These are phyloP conservation scores for Nesoenas mayeri DNA, from an alignment of 2,113 vertebrate genomes.

Conservation along the genomic window DNA sequence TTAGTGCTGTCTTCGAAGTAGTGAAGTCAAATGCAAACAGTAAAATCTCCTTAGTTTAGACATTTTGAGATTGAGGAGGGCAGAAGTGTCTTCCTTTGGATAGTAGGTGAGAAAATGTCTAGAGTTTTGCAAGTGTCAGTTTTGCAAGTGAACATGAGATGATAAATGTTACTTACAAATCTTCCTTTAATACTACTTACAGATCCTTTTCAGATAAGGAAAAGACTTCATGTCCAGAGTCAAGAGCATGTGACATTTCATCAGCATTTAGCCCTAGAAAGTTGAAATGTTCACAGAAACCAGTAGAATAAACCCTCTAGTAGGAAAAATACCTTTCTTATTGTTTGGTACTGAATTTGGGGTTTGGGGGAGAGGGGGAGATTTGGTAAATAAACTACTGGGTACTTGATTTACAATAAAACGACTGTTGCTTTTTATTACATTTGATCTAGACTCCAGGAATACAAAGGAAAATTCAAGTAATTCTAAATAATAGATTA, in stretches of 20 bases:
- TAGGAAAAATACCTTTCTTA: not conserved
- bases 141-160: not conserved
- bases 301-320: not conserved
- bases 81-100: not conserved
- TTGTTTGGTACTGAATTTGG: not conserved
- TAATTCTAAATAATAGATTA: not conserved
- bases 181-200: not conserved
- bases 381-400: not conserved
- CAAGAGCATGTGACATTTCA: not conserved
- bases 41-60: not conserved
- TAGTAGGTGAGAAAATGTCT: not conserved
- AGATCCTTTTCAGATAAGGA: not conserved
- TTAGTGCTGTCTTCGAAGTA: not conserved
- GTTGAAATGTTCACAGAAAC: not conserved
- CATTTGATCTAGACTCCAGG: not conserved
- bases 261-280: not conserved
- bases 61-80: not conserved
- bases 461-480: not conserved
- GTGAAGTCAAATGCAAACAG: not conserved
- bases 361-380: accelerated
- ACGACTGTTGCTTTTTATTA: not conserved
- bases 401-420: not conserved
- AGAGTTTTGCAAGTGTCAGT: not conserved
- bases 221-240: not conserved
- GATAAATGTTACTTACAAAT: not conserved